Base-by-base conservation (phyloP, 2,113 vertebrate species). In the Anser cygnoides region DNA sequence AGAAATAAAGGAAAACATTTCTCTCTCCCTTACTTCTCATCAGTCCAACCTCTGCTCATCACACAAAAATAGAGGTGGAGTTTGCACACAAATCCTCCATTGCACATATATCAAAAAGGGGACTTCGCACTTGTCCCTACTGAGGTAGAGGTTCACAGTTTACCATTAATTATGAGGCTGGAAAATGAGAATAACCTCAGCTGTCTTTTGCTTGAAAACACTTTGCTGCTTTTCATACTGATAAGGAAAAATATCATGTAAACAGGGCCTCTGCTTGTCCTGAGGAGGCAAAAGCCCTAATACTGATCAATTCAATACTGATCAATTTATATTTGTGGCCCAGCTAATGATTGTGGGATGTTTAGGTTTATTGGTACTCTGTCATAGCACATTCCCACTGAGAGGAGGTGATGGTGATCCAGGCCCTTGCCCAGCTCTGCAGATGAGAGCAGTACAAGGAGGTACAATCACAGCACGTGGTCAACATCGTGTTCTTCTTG, bases 161-260 rank as follows among this genome's bases (percentile, higher is more conserved):
- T 31, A 25, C 5, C 49, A 13, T 66, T 61, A 80, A 68, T 41
- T 59, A 31, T 0, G 2, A 79, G 58, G 43, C 37, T 83, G n/a
- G 25, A 10, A 16, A 66, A 66, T 7, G 3, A 61, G 9, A 52
- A 50, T 44, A 6, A 11, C 10, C 79, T 72, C n/a, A 41, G 12
- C 37, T 75, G 6, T 8, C 50, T 18, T 67, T 58, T 85, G 25
- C 37, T 76, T 57, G 43, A 35, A 68, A 92, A 14, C 25, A 19
- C 1, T 0, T 22, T 0, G 0, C 10, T 46, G 2, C 2, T 5
- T 63, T 77, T 49, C 17, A 22, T 25, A 31, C 12, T 1, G 11
- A 18, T 15, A 59, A 65, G 22, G n/a, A 7, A 28, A 50, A 93
- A 66, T 57, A 22, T 4, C 7, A 6, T 39, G 41, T 31, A 19